phyloP scores from a whole-genome alignment of 2,113 vertebrate genomes.

The Pavo muticus region DNA sequence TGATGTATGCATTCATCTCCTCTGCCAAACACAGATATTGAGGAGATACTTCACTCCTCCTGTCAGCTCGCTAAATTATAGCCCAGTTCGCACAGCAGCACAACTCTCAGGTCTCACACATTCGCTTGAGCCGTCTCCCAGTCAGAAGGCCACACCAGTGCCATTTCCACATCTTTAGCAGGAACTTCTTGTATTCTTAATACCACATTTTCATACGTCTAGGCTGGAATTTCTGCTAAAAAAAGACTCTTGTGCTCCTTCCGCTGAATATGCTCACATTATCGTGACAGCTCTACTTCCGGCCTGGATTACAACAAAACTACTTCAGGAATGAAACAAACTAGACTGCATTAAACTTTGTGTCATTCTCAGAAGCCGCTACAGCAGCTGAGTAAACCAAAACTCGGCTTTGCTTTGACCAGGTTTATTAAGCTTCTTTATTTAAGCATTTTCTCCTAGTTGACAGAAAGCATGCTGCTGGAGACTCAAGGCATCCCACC shows the following conservation, averaged over 20 bases:
- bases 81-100: conserved; percentile 66
- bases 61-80: conserved; percentile 88
- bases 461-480: conserved; percentile 27
- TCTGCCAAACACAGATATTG: conserved; percentile 89
- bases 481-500: conserved; percentile 13
- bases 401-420: background rate
- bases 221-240: background rate
- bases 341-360: background rate
- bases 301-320: background rate
- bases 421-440: conserved; percentile 27
- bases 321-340: conserved; percentile 3
- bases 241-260: conserved; percentile 17
- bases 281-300: conserved; percentile 23
- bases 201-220: background rate
- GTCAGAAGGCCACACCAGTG: background rate
- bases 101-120: conserved; percentile 12
- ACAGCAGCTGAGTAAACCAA: conserved; percentile 9
- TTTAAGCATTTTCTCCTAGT: conserved; percentile 1
- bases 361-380: background rate
- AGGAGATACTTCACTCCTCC: conserved; percentile 89
- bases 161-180: background rate
- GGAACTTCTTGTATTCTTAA: conserved; percentile 2
- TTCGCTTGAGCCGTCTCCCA: conserved; percentile 28
- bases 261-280: background rate
- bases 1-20: conserved; percentile 91